These are phyloP conservation scores for Xenus cinereus DNA, from an alignment of 2,113 vertebrate species.

Conservation along the genomic window DNA sequence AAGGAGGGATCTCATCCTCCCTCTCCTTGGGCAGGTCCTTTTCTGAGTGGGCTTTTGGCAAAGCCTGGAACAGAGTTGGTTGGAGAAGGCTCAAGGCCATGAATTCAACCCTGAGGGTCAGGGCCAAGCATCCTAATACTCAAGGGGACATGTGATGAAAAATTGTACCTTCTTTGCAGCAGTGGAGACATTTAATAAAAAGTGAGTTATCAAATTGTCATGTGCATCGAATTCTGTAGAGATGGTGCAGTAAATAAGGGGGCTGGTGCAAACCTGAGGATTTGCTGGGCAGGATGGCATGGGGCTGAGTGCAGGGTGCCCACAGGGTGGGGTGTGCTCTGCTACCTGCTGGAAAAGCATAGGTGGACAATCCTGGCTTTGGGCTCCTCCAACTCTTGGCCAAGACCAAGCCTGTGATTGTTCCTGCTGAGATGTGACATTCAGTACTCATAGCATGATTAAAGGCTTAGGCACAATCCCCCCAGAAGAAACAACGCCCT, in stretches of 20 bases:
- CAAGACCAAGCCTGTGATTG: background rate
- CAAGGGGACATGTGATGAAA: background rate
- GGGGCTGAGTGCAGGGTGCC: background rate
- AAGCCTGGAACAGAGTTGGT: background rate
- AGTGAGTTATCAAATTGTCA: background rate
- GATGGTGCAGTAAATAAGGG: background rate
- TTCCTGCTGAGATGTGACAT: rapidly evolving
- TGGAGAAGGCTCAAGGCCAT: background rate
- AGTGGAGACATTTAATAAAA: background rate
- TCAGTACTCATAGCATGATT: background rate
- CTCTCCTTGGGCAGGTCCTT: background rate
- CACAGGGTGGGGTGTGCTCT: background rate
- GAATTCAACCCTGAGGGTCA: background rate
- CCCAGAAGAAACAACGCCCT: background rate
- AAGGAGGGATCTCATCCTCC: background rate
- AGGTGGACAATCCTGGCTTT: background rate
- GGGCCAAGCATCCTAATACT: background rate
- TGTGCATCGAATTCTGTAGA: background rate
- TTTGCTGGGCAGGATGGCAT: background rate
- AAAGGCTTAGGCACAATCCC: background rate
- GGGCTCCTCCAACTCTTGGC: background rate
- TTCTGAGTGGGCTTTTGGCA: background rate
- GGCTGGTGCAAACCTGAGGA: background rate
- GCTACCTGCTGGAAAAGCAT: background rate
- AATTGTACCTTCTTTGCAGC: background rate